Evolutionary conservation across 2,797 vertebrate genomes (phyloP).

Genomic region (Cossypha caffra): DNA sequence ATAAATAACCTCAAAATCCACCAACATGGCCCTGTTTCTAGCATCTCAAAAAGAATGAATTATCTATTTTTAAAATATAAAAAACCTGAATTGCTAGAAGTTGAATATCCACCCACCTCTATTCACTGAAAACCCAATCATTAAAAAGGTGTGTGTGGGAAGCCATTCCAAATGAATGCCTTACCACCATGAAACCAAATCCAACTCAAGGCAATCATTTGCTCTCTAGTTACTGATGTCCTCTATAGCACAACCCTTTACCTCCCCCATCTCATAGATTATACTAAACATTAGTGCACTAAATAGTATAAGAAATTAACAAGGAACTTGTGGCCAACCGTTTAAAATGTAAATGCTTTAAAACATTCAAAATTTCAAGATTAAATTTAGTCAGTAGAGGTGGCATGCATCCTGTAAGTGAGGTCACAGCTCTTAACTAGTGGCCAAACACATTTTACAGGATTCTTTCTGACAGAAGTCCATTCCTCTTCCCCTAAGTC

Average conservation of each 20-base stretch:
- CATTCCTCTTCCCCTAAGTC: not conserved
- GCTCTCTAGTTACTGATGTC: not conserved
- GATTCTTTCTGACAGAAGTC: not conserved
- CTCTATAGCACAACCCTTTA: not conserved
- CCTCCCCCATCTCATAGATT: not conserved
- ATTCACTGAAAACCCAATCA: not conserved
- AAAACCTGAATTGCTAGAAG: not conserved
- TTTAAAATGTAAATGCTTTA: not conserved
- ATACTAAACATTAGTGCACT: not conserved
- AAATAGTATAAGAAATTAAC: not conserved
- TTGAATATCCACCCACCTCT: slow-evolving; percentile 1
- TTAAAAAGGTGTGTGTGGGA: not conserved
- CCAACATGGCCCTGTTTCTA: not conserved
- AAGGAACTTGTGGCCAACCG: not conserved
- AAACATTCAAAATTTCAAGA: not conserved
- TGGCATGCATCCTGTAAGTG: not conserved
- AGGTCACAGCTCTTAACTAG: not conserved
- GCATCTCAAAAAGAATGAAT: not conserved
- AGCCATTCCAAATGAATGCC: slow-evolving; percentile 4
- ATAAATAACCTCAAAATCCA: not conserved
- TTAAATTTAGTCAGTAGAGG: not conserved
- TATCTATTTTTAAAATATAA: not conserved
- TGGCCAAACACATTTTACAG: not conserved
- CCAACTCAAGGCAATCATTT: not conserved
- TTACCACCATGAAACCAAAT: not conserved